Evolutionary conservation across 92 coral and sea anemone genomes (phyloP).

Genomic region (Paragorgia papillata): DNA sequence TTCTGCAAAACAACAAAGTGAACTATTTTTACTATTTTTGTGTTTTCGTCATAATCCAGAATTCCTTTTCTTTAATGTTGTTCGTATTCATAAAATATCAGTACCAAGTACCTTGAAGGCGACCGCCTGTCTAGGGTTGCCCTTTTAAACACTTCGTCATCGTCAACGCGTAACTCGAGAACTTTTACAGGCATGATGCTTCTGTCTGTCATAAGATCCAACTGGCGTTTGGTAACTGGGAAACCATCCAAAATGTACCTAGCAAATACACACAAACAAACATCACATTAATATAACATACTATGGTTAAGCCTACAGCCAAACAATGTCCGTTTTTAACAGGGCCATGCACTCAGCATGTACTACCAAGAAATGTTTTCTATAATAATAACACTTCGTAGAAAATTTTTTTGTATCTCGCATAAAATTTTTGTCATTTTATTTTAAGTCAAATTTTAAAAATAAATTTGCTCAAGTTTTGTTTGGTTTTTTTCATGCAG

Average conservation of each 20-base stretch:
- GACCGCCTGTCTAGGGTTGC: conserved; percentile 88
- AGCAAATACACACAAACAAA: neutral
- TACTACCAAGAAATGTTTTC: too few relatives aligned
- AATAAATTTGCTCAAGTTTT: too few relatives aligned
- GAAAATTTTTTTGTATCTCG: too few relatives aligned
- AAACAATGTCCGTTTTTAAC: neutral
- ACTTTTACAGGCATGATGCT: conserved; percentile 97
- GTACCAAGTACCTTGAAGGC: conserved; percentile 96
- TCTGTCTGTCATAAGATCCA: conserved; percentile 88
- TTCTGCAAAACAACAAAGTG: conserved; percentile 46
- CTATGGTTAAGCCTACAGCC: neutral
- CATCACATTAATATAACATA: neutral
- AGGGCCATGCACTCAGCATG: neutral
- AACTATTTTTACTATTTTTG: neutral
- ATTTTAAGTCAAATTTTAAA: too few relatives aligned
- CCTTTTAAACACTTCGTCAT: conserved; percentile 81
- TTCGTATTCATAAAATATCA: too few relatives aligned
- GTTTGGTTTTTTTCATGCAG: too few relatives aligned
- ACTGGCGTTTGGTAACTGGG: conserved; percentile 79
- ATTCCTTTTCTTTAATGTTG: too few relatives aligned
- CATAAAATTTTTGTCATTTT: too few relatives aligned
- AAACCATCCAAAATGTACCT: conserved; percentile 94
- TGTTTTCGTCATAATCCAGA: too few relatives aligned
- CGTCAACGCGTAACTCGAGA: conserved; percentile 80
- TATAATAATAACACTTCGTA: too few relatives aligned